These are phyloP conservation scores for Riparia riparia DNA, from an alignment of 2,113 vertebrate genomes.

Conservation along the genomic window DNA sequence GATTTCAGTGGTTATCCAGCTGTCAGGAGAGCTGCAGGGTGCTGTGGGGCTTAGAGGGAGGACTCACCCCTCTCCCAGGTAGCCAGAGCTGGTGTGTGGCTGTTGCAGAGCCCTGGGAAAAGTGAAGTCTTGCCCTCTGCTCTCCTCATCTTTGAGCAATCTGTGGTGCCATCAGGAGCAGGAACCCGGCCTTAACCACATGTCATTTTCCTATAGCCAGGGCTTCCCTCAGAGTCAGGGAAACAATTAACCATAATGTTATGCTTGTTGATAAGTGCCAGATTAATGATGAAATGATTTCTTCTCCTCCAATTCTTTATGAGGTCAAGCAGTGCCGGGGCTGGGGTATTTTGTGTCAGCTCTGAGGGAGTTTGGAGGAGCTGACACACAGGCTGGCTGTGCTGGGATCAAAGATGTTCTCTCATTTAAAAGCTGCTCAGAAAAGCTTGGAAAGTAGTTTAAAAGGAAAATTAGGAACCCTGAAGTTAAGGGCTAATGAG, in stretches of 20 bases:
- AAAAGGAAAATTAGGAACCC: background rate
- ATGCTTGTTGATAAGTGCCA: background rate
- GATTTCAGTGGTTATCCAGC: rapidly evolving
- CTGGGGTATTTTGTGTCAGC: background rate
- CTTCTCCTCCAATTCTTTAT: background rate
- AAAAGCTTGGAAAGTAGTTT: background rate
- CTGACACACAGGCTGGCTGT: background rate
- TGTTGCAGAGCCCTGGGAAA: rapidly evolving
- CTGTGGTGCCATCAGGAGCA: rapidly evolving
- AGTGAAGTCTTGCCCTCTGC: background rate
- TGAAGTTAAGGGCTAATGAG: background rate
- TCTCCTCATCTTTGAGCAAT: background rate
- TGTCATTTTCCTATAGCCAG: background rate
- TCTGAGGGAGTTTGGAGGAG: background rate
- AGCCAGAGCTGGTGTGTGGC: background rate
- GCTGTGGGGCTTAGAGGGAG: rapidly evolving
- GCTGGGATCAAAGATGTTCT: background rate
- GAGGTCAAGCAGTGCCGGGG: background rate
- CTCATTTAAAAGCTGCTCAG: background rate
- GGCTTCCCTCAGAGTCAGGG: background rate
- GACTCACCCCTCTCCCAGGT: background rate
- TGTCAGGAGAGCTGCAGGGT: background rate
- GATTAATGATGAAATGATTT: background rate
- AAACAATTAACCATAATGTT: background rate
- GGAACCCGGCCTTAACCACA: background rate